Percentiles rank a stretch among this genome's conserved stretches.
Evolutionary conservation across 2,797 vertebrate genomes (phyloP).

Genomic region (Anableps anableps): DNA sequence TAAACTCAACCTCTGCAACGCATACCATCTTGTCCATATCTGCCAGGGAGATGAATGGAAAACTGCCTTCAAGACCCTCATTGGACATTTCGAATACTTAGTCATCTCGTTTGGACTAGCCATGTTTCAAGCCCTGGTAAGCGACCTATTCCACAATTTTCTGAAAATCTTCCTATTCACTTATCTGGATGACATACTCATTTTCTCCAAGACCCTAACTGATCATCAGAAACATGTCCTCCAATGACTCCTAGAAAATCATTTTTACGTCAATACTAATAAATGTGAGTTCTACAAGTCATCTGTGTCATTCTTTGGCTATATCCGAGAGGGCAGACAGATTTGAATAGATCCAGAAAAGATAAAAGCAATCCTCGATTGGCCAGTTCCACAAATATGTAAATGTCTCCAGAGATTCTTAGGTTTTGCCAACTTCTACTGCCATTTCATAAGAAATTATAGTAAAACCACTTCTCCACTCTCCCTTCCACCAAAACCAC

Average conservation of each 20-base stretch:
- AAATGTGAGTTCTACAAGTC: background rate
- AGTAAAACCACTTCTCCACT: too few species aligned
- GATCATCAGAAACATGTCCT: background rate
- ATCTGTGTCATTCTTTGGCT: too few species aligned
- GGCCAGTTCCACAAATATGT: too few species aligned
- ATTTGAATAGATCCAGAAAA: too few species aligned
- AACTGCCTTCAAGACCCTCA: background rate
- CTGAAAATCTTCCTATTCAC: background rate
- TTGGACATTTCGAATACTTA: background rate
- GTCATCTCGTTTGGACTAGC: background rate
- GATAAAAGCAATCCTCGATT: too few species aligned
- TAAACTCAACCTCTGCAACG: background rate
- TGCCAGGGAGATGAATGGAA: background rate
- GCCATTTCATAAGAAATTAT: too few species aligned
- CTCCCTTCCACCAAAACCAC: too few species aligned
- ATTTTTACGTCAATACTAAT: background rate
- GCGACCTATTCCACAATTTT: background rate
- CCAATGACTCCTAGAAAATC: background rate
- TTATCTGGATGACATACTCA: too few species aligned
- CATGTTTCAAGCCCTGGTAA: background rate
- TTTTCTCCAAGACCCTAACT: background rate
- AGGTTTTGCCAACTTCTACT: too few species aligned
- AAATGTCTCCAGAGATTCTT: too few species aligned
- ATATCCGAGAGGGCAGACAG: too few species aligned
- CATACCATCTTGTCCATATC: background rate